A percentile compares a stretch with the other conserved stretches of the same genome.
phyloP scores from a whole-genome alignment of 2,113 vertebrate genomes.

The Geococcyx californianus region DNA sequence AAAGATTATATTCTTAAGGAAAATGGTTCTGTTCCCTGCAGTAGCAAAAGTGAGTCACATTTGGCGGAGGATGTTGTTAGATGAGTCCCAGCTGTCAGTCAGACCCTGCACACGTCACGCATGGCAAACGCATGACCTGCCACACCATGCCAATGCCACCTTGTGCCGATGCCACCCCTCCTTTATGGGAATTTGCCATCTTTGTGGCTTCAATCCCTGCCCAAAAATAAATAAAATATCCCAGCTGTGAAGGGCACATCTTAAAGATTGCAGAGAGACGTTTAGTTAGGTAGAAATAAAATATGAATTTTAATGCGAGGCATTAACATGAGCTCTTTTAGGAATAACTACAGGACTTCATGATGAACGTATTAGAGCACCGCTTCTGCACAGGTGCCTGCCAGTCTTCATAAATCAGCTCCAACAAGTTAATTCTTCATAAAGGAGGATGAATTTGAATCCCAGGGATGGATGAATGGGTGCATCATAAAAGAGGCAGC shows the following conservation, averaged over 20 bases:
- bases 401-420: slow-evolving; percentile 70
- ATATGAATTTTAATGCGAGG: slow-evolving; percentile 65
- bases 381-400: slow-evolving; percentile 48
- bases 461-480: neutral
- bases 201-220: neutral
- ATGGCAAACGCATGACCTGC: neutral
- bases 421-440: slow-evolving; percentile 71
- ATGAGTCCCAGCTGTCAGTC: slow-evolving; percentile 65
- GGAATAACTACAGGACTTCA: slow-evolving; percentile 68
- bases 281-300: slow-evolving; percentile 55
- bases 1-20: neutral
- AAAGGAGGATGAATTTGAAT: slow-evolving; percentile 47
- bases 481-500: neutral
- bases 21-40: neutral
- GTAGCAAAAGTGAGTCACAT: neutral
- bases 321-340: slow-evolving; percentile 70
- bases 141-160: neutral
- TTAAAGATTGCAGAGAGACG: slow-evolving; percentile 39
- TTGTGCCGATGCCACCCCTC: neutral
- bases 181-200: slow-evolving; percentile 23
- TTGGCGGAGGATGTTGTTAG: slow-evolving; percentile 57
- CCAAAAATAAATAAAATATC: neutral
- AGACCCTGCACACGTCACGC: neutral
- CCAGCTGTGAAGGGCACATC: slow-evolving; percentile 65
- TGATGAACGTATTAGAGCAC: slow-evolving; percentile 48